Evolutionary conservation across 2,113 vertebrate genomes (phyloP).

Genomic region (Notechis scutatus): DNA sequence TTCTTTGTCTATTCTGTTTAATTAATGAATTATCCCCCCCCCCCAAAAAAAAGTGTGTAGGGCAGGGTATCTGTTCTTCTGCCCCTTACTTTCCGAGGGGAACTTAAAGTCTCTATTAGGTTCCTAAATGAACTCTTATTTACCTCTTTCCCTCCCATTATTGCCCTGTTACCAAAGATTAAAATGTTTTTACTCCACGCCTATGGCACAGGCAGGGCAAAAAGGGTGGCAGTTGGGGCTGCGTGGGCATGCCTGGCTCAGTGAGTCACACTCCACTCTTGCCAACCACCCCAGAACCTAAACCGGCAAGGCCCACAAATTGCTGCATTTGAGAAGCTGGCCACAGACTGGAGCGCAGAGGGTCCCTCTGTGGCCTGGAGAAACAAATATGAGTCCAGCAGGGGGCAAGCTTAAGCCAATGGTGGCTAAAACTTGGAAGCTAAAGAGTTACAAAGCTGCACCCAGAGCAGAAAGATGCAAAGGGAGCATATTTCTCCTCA

Average conservation of each 20-base stretch:
- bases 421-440: neutral
- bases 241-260: constrained; percentile 5
- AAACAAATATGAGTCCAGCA: neutral
- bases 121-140: constrained; percentile 8
- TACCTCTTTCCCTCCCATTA: neutral
- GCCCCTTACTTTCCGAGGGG: neutral
- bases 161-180: neutral
- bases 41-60: neutral
- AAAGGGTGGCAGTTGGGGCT: neutral
- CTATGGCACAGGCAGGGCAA: constrained; percentile 1
- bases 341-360: neutral
- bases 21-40: neutral
- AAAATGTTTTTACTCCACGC: constrained; percentile 10
- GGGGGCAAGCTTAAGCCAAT: neutral
- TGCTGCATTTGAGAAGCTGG: neutral
- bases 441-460: neutral
- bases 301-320: neutral
- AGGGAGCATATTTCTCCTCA: neutral
- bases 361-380: no score
- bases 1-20: neutral
- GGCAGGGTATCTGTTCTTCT: neutral
- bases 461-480: neutral
- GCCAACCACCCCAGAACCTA: constrained; percentile 10
- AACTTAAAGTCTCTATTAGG: neutral
- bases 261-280: constrained; percentile 13